Base-by-base conservation (phyloP, 2,888 invertebrate genomes). In the Bimastos eiseni region DNA sequence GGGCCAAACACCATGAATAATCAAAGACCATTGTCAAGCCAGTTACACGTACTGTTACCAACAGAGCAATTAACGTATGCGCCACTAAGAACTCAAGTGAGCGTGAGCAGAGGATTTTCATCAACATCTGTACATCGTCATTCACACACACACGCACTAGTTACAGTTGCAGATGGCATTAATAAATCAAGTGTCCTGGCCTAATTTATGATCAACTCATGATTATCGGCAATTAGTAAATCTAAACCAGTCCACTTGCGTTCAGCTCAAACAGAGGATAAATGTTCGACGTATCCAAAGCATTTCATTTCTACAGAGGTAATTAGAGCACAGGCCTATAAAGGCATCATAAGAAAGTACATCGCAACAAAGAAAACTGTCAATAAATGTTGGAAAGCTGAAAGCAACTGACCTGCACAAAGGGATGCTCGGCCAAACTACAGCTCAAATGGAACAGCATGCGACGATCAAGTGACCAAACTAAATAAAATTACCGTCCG, bases 251-350 rank as follows among this genome's bases (percentile, higher is more conserved):
- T 70, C 70, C 70, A 70, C 70, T 24, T 55, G 5, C 3, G 55
- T 70, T n/a, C n/a, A 11, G 70, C 70, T 70, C 70, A 70, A 70
- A 70, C n/a, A 8, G 30, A n/a, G 70, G 70, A 3, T n/a, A 70
- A 70, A 70, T 70, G 30, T 30, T 70, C 70, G 30, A n/a, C 70
- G 8, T 70, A n/a, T 70, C 70, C 70, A 70, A 30, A 70, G 70
- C n/a, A 70, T 70, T 70, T 70, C 70, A 70, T 70, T 70, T 70
- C 70, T 70, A 70, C 70, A 70, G 70, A 70, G 70, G 70, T 70
- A 70, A n/a, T 70, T n/a, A 70, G 70, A 30, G 70, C n/a, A n/a
- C 70, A 70, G 70, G 70, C 70, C 70, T 70, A n/a, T 3, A 70
- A 70, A n/a, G 49, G n/a, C 70, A n/a, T 70, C n/a, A n/a, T n/a